phyloP scores from a whole-genome alignment of 2,113 vertebrate species.

The Rhagologus leucostigma region DNA sequence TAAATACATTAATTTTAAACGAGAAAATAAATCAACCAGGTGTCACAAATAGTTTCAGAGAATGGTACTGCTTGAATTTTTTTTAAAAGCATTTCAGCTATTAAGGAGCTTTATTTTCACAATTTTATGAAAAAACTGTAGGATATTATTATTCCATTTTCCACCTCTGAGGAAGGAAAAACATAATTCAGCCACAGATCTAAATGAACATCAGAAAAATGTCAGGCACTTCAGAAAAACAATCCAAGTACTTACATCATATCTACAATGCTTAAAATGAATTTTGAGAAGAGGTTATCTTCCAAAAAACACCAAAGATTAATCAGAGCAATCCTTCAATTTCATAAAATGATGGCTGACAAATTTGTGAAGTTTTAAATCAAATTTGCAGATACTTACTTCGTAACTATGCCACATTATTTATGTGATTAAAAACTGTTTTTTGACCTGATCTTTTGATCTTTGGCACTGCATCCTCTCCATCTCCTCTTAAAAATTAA shows the following conservation, averaged over 20 bases:
- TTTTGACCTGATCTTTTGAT: conserved; percentile 92
- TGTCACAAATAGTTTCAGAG: not conserved
- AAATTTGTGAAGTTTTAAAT: conserved; percentile 82
- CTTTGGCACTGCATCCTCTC: conserved; percentile 86
- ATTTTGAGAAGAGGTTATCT: not conserved
- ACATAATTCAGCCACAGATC: not conserved
- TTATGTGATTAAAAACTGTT: conserved; percentile 95
- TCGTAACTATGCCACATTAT: conserved; percentile 78
- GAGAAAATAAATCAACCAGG: not conserved
- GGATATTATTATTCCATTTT: not conserved
- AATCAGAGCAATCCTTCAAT: conserved; percentile 62
- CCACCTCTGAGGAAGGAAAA: not conserved
- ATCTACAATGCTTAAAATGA: not conserved
- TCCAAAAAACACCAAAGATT: conserved; percentile 40
- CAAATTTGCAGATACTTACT: conserved; percentile 79
- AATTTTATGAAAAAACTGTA: not conserved
- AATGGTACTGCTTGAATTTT: not conserved
- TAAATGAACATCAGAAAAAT: not conserved
- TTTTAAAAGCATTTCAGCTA: not conserved
- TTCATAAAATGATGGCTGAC: conserved; percentile 71
- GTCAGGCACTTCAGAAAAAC: not conserved
- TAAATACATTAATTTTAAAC: not conserved
- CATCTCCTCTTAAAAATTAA: conserved; percentile 92
- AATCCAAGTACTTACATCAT: not conserved
- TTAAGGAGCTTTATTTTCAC: not conserved